These are phyloP conservation scores for Leptarthrus brevirostris DNA, from an alignment of 2,888 invertebrate genomes.

Conservation along the genomic window DNA sequence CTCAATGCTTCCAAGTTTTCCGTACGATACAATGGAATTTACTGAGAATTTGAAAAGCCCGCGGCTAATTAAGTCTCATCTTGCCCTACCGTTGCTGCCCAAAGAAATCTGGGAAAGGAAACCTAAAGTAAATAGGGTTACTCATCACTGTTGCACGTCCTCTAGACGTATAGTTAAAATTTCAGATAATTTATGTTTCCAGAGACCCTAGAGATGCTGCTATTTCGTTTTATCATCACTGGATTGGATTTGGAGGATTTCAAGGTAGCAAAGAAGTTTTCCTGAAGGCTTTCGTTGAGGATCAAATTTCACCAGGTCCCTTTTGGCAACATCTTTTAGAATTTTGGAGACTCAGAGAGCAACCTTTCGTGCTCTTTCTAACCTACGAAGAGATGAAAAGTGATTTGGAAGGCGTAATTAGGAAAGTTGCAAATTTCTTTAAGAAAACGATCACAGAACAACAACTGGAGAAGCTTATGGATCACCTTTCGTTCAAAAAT, in stretches of 20 bases:
- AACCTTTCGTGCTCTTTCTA: constrained; percentile 58
- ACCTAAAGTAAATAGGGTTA: constrained; percentile 58
- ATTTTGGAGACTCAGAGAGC: constrained; percentile 59
- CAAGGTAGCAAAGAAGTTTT: constrained; percentile 73
- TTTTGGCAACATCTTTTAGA: constrained; percentile 59
- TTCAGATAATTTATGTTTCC: constrained; percentile 81
- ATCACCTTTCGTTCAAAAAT: constrained; percentile 53
- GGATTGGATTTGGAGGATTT: constrained; percentile 77
- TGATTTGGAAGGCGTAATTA: constrained; percentile 55
- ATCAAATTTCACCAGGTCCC: constrained; percentile 54
- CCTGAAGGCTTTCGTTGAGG: constrained; percentile 49
- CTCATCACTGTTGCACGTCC: too few relatives aligned
- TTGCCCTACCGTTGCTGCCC: constrained; percentile 62
- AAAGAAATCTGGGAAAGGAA: constrained; percentile 63
- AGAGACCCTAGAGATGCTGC: constrained; percentile 88
- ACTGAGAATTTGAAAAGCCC: constrained; percentile 58
- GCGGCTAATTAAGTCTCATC: constrained; percentile 64
- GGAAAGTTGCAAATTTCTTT: constrained; percentile 52
- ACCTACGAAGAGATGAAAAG: constrained; percentile 60
- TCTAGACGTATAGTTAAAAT: neutral
- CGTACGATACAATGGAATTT: neutral
- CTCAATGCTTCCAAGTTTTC: neutral
- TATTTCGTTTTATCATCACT: constrained; percentile 82
- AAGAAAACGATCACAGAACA: constrained; percentile 38
- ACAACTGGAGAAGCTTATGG: constrained; percentile 43